phyloP scores from a whole-genome alignment of 2,888 invertebrate species.

The Tethea ocularis region DNA sequence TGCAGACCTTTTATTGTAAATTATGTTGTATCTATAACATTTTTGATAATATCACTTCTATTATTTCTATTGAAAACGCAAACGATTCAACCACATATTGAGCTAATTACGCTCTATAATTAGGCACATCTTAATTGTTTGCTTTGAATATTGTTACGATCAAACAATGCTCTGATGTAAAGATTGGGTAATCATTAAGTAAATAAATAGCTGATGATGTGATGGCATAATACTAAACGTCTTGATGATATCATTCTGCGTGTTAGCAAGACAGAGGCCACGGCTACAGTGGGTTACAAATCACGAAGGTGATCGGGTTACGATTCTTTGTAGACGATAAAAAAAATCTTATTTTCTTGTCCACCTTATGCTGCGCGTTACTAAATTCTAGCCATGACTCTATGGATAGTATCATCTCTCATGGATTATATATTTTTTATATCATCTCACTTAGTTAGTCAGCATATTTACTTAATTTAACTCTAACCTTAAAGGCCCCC shows the following conservation, averaged over 20 bases:
- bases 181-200: slow-evolving; percentile 13
- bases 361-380: slow-evolving; percentile 16
- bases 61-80: no score
- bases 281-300: slow-evolving; percentile 44
- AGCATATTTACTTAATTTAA: no score
- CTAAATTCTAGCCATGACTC: neutral
- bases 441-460: no score
- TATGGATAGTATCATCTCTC: no score
- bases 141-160: neutral
- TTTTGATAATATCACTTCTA: no score
- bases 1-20: neutral
- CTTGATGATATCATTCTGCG: slow-evolving; percentile 61
- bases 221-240: slow-evolving; percentile 33
- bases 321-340: slow-evolving; percentile 16
- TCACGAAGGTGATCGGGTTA: slow-evolving; percentile 52
- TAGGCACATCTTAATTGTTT: neutral
- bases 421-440: no score
- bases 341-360: slow-evolving; percentile 22
- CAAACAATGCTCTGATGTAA: neutral
- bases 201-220: slow-evolving; percentile 49
- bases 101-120: no score
- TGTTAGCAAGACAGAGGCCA: slow-evolving; percentile 46
- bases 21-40: no score
- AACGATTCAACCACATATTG: no score
- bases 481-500: no score